phyloP scores from a whole-genome alignment of 2,888 invertebrate species.

The Lasius fuliginosus region DNA sequence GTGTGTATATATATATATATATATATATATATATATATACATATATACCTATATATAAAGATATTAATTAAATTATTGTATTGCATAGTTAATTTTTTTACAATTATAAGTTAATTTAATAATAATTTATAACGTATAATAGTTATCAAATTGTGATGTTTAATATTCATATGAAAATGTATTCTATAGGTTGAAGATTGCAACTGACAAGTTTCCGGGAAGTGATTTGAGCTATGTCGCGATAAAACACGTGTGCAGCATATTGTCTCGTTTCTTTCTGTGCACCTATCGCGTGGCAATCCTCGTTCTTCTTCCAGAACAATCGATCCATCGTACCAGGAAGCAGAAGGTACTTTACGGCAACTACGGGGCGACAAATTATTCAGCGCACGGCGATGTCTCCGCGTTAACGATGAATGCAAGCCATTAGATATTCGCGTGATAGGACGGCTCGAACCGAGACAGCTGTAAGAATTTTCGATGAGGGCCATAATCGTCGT shows the following conservation, averaged over 20 bases:
- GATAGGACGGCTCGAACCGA: conserved; percentile 45
- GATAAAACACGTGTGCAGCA: background rate
- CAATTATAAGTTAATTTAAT: too few relatives aligned
- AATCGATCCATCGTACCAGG: conserved; percentile 75
- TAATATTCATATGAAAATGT: background rate
- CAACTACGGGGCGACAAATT: conserved; percentile 74
- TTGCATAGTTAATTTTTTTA: background rate
- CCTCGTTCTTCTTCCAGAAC: conserved; percentile 47
- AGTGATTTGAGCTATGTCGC: conserved; percentile 9
- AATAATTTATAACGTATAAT: background rate
- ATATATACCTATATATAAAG: background rate
- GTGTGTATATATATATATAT: background rate
- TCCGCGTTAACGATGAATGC: conserved; percentile 65
- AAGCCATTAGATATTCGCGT: conserved; percentile 55
- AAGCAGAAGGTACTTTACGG: conserved; percentile 69
- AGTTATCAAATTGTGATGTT: background rate
- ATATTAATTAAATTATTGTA: background rate
- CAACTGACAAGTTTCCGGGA: conserved; percentile 3
- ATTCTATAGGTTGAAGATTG: background rate
- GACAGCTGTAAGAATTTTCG: conserved; percentile 51
- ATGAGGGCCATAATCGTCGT: conserved; percentile 54
- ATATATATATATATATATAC: background rate
- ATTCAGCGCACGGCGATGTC: conserved; percentile 73
- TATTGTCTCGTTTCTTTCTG: conserved; percentile 33
- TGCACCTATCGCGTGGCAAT: conserved; percentile 34